Conservation (phyloP, 2,797 vertebrate genomes). For the Chaenodraco wilsoni region DNA sequence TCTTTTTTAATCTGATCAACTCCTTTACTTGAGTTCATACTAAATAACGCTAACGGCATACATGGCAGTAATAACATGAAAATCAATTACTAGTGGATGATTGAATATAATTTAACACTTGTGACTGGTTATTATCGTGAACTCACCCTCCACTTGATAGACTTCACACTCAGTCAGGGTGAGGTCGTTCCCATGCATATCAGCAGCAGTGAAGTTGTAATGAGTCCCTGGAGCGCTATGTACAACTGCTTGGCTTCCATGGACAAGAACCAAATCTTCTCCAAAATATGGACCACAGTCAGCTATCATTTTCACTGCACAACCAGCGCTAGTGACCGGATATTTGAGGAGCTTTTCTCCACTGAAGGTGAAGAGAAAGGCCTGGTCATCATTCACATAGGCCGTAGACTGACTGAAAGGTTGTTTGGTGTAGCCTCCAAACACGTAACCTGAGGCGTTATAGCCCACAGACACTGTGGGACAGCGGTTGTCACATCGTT, state of each 20-base stretch:
- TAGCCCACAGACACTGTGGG: slow-evolving; percentile 77
- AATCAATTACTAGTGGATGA: too few species aligned
- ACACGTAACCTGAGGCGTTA: slow-evolving; percentile 61
- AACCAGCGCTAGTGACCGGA: rapidly evolving
- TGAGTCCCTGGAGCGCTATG: not conserved
- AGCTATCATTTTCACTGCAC: not conserved
- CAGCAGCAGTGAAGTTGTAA: not conserved
- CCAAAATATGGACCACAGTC: not conserved
- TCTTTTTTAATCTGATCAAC: too few species aligned
- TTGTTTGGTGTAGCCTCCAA: slow-evolving; percentile 71
- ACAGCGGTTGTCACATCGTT: slow-evolving; percentile 62
- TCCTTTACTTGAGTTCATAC: too few species aligned
- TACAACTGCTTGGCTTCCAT: not conserved
- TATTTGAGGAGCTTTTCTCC: slow-evolving; percentile 31
- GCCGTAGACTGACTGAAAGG: slow-evolving; percentile 52
- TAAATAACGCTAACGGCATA: too few species aligned
- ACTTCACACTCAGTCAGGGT: slow-evolving; percentile 67
- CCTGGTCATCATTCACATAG: slow-evolving; percentile 40
- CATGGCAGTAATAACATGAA: too few species aligned
- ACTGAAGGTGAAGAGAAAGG: slow-evolving; percentile 69
- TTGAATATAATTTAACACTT: too few species aligned
- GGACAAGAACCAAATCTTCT: not conserved
- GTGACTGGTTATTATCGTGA: not conserved
- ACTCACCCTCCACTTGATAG: slow-evolving; percentile 64
- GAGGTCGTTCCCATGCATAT: slow-evolving; percentile 23